Conservation (phyloP, 2,797 vertebrate species). For the Silurus aristotelis region DNA sequence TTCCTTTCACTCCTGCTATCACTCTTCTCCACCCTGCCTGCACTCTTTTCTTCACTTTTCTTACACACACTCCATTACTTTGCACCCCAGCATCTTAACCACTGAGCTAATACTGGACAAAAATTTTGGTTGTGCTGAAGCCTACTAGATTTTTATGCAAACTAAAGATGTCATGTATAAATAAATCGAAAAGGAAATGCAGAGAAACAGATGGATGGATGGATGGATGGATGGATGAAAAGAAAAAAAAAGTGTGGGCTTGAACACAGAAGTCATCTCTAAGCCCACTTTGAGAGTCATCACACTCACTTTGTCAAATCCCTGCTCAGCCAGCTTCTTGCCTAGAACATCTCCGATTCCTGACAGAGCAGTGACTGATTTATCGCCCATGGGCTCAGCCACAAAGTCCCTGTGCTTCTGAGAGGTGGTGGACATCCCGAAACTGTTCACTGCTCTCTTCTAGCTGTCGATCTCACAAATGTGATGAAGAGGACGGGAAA, state of each 20-base stretch:
- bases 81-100: too few relatives aligned
- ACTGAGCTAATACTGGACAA: too few relatives aligned
- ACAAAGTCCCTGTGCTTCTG: constrained; percentile 74
- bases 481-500: neutral
- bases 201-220: neutral
- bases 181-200: too few relatives aligned
- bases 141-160: too few relatives aligned
- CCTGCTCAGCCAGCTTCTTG: constrained; percentile 65
- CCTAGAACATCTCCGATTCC: constrained; percentile 71
- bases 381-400: constrained; percentile 73
- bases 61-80: too few relatives aligned
- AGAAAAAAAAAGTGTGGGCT: neutral
- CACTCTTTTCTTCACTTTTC: too few relatives aligned
- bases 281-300: neutral
- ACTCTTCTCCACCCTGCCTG: too few relatives aligned
- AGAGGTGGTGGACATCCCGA: constrained; percentile 66
- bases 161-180: too few relatives aligned
- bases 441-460: too few relatives aligned
- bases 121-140: too few relatives aligned
- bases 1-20: too few relatives aligned
- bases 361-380: constrained; percentile 65
- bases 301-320: constrained; percentile 69
- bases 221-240: neutral
- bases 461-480: neutral
- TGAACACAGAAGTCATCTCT: neutral